Evolutionary conservation across 2,113 vertebrate species (phyloP), one percentile per base, ranked within the genome.

Genomic region (Synodontis membranacea): DNA sequence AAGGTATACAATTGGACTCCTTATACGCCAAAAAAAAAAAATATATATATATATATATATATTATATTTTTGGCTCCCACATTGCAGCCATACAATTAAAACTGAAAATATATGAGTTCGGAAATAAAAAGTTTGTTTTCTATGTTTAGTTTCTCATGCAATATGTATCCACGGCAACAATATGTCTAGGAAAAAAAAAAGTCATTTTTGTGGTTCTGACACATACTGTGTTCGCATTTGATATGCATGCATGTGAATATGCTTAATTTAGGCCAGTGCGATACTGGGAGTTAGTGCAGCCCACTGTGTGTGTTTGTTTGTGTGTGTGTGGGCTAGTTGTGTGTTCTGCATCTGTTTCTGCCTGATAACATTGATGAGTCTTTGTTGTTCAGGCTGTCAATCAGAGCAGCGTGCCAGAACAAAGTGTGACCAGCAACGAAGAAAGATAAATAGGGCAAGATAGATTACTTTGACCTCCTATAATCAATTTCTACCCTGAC

Each of bases 301-400:
- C 78, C 23, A n/a, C 19, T 66, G n/a, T 66, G 64, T 70, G 68
- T 42, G 68, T 72, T 19, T 19, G 46, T 76, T 28, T 76, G 81
- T 54, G 68, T n/a, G 83, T 82, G 60, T 85, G 86, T 64, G 54
- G 75, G 52, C 19, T 11, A 56, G 46, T 64, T 56, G 70, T 88
- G 80, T 74, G 23, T 46, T 44, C 64, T 60, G 79, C 52, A 28
- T 80, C 86, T 89, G 86, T 88, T 85, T 84, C 54, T 66, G 31
- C 75, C 88, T 86, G 86, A 89, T 89, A 89, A 89, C 83, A 87
- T 28, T 88, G 84, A 86, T 89, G 84, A 88, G 84, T 56, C 75
- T 86, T 87, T 86, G 70, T 56, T 87, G 79, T 88, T 84, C 86
- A 86, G 74, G 54, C 86, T 88, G 84, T 88, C 88, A 86, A 48